Evolutionary conservation across 2,797 vertebrate species (phyloP), one percentile per base, ranked within the genome.

Genomic region (Galagoides demidoff): DNA sequence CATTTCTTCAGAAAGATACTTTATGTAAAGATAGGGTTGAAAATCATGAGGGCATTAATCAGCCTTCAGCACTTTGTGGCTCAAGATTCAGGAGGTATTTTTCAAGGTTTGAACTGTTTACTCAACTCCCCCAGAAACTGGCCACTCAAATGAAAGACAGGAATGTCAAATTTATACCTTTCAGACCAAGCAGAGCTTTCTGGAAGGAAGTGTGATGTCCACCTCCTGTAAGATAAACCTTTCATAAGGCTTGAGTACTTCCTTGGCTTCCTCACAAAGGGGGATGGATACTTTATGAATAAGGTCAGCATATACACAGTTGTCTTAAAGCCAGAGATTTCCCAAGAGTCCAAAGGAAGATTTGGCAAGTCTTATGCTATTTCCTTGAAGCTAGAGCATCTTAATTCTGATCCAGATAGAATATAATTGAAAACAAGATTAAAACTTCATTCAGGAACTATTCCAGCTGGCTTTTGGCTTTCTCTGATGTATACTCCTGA

Each of bases 201-300:
- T 31, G 99, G 99, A 96, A 49, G 45, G 39, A 49, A 99, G 98
- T 43, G 98, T 99, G 96, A 99, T 99, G 96, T 99, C 99, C 78
- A 99, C 98, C 97, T 99, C 99, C 98, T 99, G 99, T 94, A 99
- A 98, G 93, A 99, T 64, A 98, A 99, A 99, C 99, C 98, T 96
- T 97, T 98, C 99, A 94, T 98, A 99, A 31, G 99, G 98, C 94
- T 99, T 97, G 92, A 99, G 98, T 16, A 95, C 95, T 98, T 98
- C 98, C 97, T 99, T 99, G 70, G 99, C 99, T 98, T 99, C 99
- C 89, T 99, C 99, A 97, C 99, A 99, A 31, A 99, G 98, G 4
- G 99, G 82, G 99, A 99, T 0, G 98, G 98, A 95, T 99, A 98
- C 99, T 99, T 52, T 52, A 52, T 52, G 49, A 52, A 14, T 52